phyloP scores from a whole-genome alignment of 2,113 vertebrate species.

The Austrofundulus limnaeus region DNA sequence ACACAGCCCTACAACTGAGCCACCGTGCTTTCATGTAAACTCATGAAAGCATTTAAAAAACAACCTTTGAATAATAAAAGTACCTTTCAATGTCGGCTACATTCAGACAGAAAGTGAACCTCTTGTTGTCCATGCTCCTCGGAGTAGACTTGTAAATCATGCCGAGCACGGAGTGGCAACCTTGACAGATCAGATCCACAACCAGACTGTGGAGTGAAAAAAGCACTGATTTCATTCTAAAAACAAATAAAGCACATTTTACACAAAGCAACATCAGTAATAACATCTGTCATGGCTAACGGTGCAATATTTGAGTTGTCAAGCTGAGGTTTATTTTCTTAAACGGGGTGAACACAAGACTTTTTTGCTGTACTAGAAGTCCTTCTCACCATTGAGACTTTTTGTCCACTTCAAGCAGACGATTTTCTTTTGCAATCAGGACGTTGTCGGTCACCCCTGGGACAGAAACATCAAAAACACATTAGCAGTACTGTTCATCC shows the following conservation, averaged over 20 bases:
- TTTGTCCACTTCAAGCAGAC: constrained; percentile 59
- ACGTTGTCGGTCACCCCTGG: constrained; percentile 75
- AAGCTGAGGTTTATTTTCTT: too few relatives aligned
- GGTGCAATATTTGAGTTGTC: too few relatives aligned
- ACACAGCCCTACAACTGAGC: too few relatives aligned
- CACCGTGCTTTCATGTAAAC: too few relatives aligned
- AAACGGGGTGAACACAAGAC: background rate
- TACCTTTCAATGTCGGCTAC: constrained; percentile 77
- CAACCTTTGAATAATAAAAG: background rate
- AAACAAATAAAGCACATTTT: too few relatives aligned
- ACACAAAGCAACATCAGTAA: too few relatives aligned
- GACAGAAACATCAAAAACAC: constrained; percentile 22
- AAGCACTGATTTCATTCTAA: background rate
- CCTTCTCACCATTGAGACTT: constrained; percentile 66
- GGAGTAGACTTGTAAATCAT: constrained; percentile 76
- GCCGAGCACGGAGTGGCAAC: constrained; percentile 70
- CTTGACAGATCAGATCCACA: constrained; percentile 66
- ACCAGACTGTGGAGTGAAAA: constrained; percentile 57
- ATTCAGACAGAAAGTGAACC: constrained; percentile 72
- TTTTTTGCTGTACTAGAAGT: too few relatives aligned
- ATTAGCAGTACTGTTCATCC: too few relatives aligned
- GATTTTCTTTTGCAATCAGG: constrained; percentile 61
- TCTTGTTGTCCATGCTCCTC: constrained; percentile 74
- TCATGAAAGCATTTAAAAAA: too few relatives aligned
- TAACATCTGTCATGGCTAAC: too few relatives aligned